A percentile compares a stretch with the other conserved stretches of the same genome.
These are phyloP conservation scores for Leptinotarsa haldemani DNA, from an alignment of 2,888 invertebrate species.

Conservation along the genomic window DNA sequence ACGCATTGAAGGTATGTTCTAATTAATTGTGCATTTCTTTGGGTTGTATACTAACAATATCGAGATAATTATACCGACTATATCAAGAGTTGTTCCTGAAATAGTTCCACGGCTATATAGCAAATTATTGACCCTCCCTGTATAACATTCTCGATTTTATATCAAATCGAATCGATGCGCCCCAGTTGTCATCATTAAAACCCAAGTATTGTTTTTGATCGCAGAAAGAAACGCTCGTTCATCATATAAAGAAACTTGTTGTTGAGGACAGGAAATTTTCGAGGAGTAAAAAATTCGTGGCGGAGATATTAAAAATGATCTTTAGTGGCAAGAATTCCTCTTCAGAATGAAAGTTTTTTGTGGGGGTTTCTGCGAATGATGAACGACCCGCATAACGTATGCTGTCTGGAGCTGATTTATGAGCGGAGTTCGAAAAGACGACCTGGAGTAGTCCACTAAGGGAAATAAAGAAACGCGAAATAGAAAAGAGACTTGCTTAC, in stretches of 20 bases:
- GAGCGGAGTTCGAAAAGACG: slow-evolving; percentile 55
- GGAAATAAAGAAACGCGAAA: slow-evolving; percentile 65
- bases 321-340: slow-evolving; percentile 49
- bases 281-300: slow-evolving; percentile 45
- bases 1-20: too few relatives aligned
- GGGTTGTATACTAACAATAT: too few relatives aligned
- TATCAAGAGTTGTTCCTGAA: too few relatives aligned
- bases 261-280: slow-evolving; percentile 40
- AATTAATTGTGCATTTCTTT: too few relatives aligned
- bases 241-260: slow-evolving; percentile 36
- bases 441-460: slow-evolving; percentile 59
- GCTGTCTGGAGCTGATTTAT: slow-evolving; percentile 64
- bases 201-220: slow-evolving; percentile 1
- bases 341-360: slow-evolving; percentile 51
- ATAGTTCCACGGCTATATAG: too few relatives aligned
- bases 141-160: too few relatives aligned
- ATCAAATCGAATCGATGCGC: not conserved
- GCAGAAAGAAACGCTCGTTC: not conserved
- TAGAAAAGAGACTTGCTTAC: slow-evolving; percentile 66
- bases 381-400: slow-evolving; percentile 62
- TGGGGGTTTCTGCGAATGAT: slow-evolving; percentile 58
- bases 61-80: too few relatives aligned
- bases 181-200: slow-evolving; percentile 2
- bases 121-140: too few relatives aligned
- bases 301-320: slow-evolving; percentile 53